Percentiles rank a stretch among this genome's conserved stretches.
Evolutionary conservation across 2,888 invertebrate genomes (phyloP).

Genomic region (Ectobius pallidus): DNA sequence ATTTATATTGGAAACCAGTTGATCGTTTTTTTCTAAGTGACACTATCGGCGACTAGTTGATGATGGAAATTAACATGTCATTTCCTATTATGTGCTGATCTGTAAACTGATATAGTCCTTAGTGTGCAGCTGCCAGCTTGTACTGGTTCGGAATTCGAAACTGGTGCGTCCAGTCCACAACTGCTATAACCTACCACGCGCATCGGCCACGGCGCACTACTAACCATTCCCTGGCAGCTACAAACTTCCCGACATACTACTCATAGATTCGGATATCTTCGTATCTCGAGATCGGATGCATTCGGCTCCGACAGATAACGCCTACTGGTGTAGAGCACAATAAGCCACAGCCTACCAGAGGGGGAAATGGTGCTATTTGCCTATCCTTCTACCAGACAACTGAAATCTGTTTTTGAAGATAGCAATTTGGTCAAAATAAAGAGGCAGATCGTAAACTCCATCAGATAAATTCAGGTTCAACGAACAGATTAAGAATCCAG

Average conservation of each 20-base stretch:
- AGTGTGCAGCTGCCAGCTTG: not conserved
- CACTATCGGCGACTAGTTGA: slow-evolving; percentile 13
- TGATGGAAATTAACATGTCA: not conserved
- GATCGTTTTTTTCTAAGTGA: not conserved
- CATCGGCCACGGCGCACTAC: slow-evolving; percentile 29
- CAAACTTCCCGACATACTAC: not conserved
- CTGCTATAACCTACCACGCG: slow-evolving; percentile 16
- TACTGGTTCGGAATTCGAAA: slow-evolving; percentile 11
- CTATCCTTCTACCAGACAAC: not conserved
- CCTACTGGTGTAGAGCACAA: slow-evolving; percentile 30
- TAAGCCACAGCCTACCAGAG: slow-evolving; percentile 32
- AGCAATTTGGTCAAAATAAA: too few species aligned
- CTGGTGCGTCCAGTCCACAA: not conserved
- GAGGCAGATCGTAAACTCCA: too few species aligned
- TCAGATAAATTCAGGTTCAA: too few species aligned
- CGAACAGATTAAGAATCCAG: too few species aligned
- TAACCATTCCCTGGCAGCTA: not conserved
- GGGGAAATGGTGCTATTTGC: slow-evolving; percentile 27
- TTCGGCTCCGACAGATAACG: not conserved
- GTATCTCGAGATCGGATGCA: not conserved
- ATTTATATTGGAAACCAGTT: not conserved
- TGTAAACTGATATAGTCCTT: not conserved
- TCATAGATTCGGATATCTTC: too few species aligned
- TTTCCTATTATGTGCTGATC: not conserved
- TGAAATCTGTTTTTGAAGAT: too few species aligned